Conservation (phyloP, 2,888 invertebrate genomes). For the Epsilonema sp. region DNA sequence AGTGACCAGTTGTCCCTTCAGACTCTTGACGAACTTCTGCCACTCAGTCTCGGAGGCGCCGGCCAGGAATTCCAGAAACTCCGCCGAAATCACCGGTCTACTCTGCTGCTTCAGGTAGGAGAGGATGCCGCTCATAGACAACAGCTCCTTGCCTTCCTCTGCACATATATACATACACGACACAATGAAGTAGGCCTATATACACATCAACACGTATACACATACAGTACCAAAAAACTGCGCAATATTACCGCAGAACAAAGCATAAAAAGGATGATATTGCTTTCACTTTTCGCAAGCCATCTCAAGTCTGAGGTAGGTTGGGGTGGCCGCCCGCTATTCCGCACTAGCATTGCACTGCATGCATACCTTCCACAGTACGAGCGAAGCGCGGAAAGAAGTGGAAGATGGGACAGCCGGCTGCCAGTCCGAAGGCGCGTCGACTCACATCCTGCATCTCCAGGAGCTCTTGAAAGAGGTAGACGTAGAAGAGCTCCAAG, state of each 20-base stretch:
- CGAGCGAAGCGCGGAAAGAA: slow-evolving; percentile 67
- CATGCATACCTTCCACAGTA: neutral
- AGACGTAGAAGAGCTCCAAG: slow-evolving; percentile 68
- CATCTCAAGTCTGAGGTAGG: too few species aligned
- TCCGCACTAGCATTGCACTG: too few species aligned
- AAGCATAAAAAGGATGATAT: too few species aligned
- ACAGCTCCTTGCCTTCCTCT: slow-evolving; percentile 54
- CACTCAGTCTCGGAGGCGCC: slow-evolving; percentile 50
- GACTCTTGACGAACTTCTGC: slow-evolving; percentile 66
- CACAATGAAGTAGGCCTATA: neutral
- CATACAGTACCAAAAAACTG: too few species aligned
- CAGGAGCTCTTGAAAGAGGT: slow-evolving; percentile 65
- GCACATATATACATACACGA: neutral
- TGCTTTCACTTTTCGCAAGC: too few species aligned
- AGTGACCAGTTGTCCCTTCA: slow-evolving; percentile 61
- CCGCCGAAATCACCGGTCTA: neutral
- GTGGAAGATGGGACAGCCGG: slow-evolving; percentile 71
- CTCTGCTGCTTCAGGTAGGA: slow-evolving; percentile 43
- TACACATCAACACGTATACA: too few species aligned
- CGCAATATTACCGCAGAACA: too few species aligned
- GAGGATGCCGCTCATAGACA: slow-evolving; percentile 80
- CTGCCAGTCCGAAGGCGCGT: slow-evolving; percentile 43
- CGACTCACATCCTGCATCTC: slow-evolving; percentile 79
- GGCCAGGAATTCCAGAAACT: neutral
- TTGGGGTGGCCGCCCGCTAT: too few species aligned